A percentile compares a stretch with the other conserved stretches of the same genome.
phyloP scores from a whole-genome alignment of 2,797 vertebrate genomes.

The Limnodromus scolopaceus region DNA sequence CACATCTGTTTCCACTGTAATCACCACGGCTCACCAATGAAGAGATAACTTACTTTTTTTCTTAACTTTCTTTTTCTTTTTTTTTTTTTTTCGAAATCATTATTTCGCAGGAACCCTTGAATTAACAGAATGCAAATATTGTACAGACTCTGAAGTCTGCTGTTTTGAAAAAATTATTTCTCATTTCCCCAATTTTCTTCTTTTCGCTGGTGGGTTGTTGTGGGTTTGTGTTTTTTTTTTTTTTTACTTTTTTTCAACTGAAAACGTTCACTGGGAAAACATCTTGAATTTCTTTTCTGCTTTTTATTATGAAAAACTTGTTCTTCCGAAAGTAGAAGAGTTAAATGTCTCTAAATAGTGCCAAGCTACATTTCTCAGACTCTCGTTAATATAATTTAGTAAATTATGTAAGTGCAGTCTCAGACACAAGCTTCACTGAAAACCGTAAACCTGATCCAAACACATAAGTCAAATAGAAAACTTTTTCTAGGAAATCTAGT shows the following conservation, averaged over 20 bases:
- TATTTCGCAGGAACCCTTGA: not conserved
- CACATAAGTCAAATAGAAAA: not conserved
- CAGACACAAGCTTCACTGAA: not conserved
- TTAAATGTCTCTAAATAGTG: not conserved
- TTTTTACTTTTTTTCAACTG: not conserved
- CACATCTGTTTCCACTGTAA: not conserved
- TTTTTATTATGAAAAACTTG: not conserved
- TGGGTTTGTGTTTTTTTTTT: too few relatives aligned
- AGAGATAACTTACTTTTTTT: not conserved
- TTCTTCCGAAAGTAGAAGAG: not conserved
- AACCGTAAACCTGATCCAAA: not conserved
- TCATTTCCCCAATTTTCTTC: constrained; percentile 52
- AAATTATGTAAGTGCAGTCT: not conserved
- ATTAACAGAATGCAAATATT: constrained; percentile 35
- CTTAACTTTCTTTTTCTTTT: too few relatives aligned
- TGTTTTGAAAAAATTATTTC: not conserved
- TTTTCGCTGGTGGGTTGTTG: not conserved
- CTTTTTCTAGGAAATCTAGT: constrained; percentile 31
- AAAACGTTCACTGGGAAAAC: not conserved
- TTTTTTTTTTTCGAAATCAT: not conserved
- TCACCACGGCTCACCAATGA: not conserved
- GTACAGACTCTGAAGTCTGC: not conserved
- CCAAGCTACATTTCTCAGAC: not conserved
- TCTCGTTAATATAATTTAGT: not conserved
- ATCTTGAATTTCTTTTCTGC: constrained; percentile 14